These are phyloP conservation scores for Podarcis siculus DNA, from an alignment of 2,797 vertebrate species.

Conservation along the genomic window DNA sequence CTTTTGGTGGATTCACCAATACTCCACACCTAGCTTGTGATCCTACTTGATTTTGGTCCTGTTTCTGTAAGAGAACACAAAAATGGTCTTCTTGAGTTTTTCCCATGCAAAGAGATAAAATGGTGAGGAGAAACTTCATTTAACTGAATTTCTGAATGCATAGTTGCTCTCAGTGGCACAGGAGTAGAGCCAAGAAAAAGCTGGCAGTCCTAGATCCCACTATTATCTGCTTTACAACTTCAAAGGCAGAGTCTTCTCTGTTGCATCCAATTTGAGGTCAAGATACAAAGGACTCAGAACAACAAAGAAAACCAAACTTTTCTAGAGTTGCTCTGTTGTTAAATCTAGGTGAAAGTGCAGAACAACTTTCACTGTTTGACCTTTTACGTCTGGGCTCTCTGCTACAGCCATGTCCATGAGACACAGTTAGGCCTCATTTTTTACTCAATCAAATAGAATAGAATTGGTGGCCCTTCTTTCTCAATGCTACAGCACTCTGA, in stretches of 20 bases:
- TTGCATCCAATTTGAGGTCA: conserved; percentile 7
- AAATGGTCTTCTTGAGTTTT: neutral
- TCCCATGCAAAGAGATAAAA: neutral
- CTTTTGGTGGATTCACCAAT: conserved; percentile 49
- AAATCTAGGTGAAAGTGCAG: conserved; percentile 12
- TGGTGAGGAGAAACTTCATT: neutral
- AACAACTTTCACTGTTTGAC: neutral
- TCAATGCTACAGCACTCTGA: neutral
- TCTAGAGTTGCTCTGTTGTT: conserved; percentile 26
- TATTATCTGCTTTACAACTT: conserved; percentile 7
- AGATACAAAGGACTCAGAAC: conserved; percentile 6
- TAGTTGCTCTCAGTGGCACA: conserved; percentile 1
- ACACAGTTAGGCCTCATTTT: neutral
- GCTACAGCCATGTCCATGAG: neutral
- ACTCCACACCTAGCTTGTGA: conserved; percentile 39
- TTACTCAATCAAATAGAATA: neutral
- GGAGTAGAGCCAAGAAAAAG: neutral
- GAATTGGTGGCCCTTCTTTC: neutral
- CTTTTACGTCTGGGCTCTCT: neutral
- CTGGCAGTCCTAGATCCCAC: neutral
- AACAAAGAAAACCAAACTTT: conserved; percentile 2
- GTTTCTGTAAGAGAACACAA: neutral
- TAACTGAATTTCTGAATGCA: neutral
- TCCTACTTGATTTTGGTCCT: neutral
- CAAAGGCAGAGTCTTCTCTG: neutral